Evolutionary conservation across 1,140 invertebrate species (phyloP).

Genomic region (Harpegnathos saltator): DNA sequence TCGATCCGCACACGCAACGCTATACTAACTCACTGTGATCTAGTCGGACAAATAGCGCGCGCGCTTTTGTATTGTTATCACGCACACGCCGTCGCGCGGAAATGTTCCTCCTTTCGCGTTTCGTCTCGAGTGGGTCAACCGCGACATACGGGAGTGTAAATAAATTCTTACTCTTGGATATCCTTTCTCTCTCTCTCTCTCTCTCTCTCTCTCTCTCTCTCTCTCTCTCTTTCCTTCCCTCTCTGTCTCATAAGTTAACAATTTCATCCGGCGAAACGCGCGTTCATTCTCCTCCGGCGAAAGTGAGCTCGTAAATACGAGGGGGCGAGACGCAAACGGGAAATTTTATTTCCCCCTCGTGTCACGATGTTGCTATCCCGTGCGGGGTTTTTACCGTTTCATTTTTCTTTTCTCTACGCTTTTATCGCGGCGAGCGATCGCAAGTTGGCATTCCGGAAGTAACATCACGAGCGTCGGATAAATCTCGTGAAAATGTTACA

Average conservation of each 20-base stretch:
- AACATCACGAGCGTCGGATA: background rate
- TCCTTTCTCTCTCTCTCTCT: background rate
- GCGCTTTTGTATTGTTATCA: too few relatives aligned
- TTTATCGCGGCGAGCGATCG: background rate
- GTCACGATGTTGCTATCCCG: background rate
- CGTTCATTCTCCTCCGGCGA: background rate
- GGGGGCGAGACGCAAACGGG: background rate
- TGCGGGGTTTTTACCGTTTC: background rate
- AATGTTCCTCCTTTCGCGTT: too few relatives aligned
- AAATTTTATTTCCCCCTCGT: slow-evolving; percentile 2
- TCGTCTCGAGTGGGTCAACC: background rate
- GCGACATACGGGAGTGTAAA: background rate
- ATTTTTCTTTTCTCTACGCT: slow-evolving; percentile 13
- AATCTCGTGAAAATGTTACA: background rate
- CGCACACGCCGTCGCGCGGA: too few relatives aligned
- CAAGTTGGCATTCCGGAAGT: background rate
- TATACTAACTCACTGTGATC: background rate
- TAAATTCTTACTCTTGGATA: background rate
- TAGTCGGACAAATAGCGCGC: too few relatives aligned
- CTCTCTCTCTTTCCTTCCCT: background rate
- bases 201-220: background rate
- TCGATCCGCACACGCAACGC: background rate
- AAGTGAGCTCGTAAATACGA: background rate
- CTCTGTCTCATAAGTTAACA: background rate
- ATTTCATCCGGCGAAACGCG: background rate